phyloP scores from a whole-genome alignment of 2,888 invertebrate species.

The Chouioia cunea region DNA sequence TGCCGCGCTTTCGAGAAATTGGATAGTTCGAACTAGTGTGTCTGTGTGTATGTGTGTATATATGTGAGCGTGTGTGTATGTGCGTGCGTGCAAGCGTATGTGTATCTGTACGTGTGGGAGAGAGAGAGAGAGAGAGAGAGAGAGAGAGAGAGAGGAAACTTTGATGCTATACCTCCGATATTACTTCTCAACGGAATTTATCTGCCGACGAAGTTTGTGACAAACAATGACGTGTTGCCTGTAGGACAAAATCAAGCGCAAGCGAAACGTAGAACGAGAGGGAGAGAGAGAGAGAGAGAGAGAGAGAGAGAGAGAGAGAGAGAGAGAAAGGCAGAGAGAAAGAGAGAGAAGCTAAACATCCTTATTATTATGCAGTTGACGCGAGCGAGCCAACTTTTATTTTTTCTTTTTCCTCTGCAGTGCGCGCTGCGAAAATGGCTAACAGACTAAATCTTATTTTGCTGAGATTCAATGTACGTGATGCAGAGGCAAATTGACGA shows the following conservation, averaged over 20 bases:
- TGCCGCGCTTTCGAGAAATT: constrained; percentile 34
- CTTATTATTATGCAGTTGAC: constrained; percentile 38
- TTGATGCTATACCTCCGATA: constrained; percentile 46
- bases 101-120: background rate
- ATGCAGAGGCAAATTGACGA: constrained; percentile 34
- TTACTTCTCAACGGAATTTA: constrained; percentile 49
- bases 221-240: background rate
- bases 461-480: constrained; percentile 10
- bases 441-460: constrained; percentile 34
- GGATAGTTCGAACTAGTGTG: constrained; percentile 37
- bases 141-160: constrained; percentile 23
- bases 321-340: background rate
- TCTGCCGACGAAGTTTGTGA: constrained; percentile 17
- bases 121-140: too few relatives aligned
- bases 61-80: too few relatives aligned
- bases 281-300: background rate
- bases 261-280: too few relatives aligned
- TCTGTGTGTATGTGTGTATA: too few relatives aligned
- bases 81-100: background rate
- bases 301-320: background rate
- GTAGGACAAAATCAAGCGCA: background rate
- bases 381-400: constrained; percentile 1
- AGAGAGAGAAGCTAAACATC: constrained; percentile 15
- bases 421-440: constrained; percentile 21
- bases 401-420: background rate